These are phyloP conservation scores for Epizoanthus ramosus DNA, from an alignment of 92 coral and sea anemone species.

Conservation along the genomic window DNA sequence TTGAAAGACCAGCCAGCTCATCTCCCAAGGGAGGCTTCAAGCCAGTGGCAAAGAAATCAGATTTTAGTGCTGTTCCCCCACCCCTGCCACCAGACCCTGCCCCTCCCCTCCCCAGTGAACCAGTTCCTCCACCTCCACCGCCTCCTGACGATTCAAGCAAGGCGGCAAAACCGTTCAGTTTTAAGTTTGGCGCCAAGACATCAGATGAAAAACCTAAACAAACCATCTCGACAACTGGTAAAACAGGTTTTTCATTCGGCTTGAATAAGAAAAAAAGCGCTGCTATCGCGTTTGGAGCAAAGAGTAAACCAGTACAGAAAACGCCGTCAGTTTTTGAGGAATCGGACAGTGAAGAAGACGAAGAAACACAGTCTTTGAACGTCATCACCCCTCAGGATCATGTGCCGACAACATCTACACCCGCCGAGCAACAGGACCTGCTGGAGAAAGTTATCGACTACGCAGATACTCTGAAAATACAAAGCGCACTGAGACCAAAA, in stretches of 20 bases:
- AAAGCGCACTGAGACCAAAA: conserved; percentile 75
- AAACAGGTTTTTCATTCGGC: conserved; percentile 76
- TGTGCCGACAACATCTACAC: conserved; percentile 72
- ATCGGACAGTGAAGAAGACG: conserved; percentile 90
- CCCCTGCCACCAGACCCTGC: conserved; percentile 79
- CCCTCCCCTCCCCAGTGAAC: conserved; percentile 83
- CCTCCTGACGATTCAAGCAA: conserved; percentile 40
- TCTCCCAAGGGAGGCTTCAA: conserved; percentile 77
- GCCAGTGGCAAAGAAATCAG: conserved; percentile 54
- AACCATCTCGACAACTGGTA: conserved; percentile 27
- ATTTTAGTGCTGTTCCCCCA: conserved; percentile 79
- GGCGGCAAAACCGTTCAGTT: conserved; percentile 70
- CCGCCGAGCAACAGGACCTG: conserved; percentile 82
- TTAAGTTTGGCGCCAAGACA: conserved; percentile 65
- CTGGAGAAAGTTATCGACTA: conserved; percentile 92
- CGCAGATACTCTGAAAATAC: conserved; percentile 85
- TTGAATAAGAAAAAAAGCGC: conserved; percentile 62
- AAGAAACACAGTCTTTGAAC: conserved; percentile 48
- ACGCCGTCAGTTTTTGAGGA: conserved; percentile 86
- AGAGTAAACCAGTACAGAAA: conserved; percentile 51
- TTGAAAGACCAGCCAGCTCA: conserved; percentile 34
- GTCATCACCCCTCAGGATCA: conserved; percentile 50
- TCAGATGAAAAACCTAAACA: conserved; percentile 28
- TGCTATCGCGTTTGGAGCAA: conserved; percentile 49
- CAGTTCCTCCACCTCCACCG: conserved; percentile 65